Percentiles rank a stretch among this genome's conserved stretches.
Conservation (phyloP, 2,888 invertebrate genomes). For the Lasius fuliginosus region DNA sequence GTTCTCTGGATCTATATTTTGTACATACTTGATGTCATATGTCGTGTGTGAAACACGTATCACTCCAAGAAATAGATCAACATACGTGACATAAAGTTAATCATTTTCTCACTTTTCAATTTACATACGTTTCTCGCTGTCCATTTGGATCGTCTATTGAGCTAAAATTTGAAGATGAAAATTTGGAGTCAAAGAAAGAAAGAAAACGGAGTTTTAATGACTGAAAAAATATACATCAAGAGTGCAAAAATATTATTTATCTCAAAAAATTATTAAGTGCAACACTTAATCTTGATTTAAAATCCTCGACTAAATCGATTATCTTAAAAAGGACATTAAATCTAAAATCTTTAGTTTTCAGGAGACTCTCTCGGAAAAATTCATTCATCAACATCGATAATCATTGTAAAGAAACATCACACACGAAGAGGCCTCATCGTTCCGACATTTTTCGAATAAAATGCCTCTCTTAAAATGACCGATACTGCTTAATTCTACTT, state of each 20-base stretch:
- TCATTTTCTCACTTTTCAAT: constrained; percentile 33
- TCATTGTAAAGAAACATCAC: neutral
- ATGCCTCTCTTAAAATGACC: neutral
- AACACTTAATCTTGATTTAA: neutral
- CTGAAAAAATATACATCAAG: constrained; percentile 11
- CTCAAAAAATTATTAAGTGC: neutral
- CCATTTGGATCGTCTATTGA: neutral
- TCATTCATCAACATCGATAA: constrained; percentile 4
- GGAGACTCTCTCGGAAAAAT: neutral
- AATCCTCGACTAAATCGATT: neutral
- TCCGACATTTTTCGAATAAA: neutral
- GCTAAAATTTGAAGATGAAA: constrained; percentile 22
- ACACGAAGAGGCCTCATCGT: neutral
- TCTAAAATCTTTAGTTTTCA: constrained; percentile 7
- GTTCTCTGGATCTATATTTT: neutral
- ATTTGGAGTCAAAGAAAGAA: constrained; percentile 1
- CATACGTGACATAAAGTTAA: constrained; percentile 51
- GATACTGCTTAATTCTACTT: neutral
- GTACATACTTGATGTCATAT: constrained; percentile 21
- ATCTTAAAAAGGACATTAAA: constrained; percentile 16
- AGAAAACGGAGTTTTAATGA: neutral
- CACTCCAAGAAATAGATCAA: constrained; percentile 31
- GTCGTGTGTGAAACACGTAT: neutral
- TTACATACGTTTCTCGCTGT: neutral
- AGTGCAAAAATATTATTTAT: constrained; percentile 14